Conservation (phyloP, 2,113 vertebrate genomes). For the Sminthopsis crassicaudata region DNA sequence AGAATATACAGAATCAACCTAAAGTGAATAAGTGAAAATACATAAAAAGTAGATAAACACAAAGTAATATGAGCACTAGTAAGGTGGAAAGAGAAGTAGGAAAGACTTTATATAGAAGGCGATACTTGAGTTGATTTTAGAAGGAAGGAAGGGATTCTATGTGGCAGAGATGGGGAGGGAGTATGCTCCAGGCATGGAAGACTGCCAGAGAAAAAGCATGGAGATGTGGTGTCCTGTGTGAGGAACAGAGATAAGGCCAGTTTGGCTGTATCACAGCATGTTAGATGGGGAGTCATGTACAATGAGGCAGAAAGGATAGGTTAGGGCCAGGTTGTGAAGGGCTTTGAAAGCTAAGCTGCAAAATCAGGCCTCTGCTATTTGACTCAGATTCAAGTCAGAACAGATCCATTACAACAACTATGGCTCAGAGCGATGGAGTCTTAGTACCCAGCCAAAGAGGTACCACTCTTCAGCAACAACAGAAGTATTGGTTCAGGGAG, state of each 20-base stretch:
- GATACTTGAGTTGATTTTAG: background rate
- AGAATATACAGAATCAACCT: background rate
- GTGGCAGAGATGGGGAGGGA: background rate
- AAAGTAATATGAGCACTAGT: background rate
- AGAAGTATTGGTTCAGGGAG: background rate
- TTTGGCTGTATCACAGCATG: background rate
- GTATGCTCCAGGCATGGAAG: background rate
- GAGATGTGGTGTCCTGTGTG: background rate
- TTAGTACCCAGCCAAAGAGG: background rate
- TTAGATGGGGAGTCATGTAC: background rate
- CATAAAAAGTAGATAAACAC: background rate
- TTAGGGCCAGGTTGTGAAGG: background rate
- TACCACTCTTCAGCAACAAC: background rate
- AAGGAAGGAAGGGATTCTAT: background rate
- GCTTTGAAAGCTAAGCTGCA: background rate
- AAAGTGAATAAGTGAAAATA: background rate
- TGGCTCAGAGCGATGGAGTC: background rate
- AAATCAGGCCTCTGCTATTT: background rate
- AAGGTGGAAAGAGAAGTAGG: background rate
- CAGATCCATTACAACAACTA: background rate
- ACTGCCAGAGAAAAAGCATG: background rate
- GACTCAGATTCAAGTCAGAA: constrained; percentile 2
- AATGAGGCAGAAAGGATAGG: background rate
- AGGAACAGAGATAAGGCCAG: background rate
- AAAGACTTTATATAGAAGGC: background rate